Percentiles rank a stretch among this genome's conserved stretches.
These are phyloP conservation scores for Scaptodrosophila lebanonensis DNA, from an alignment of 1,140 invertebrate species.

Conservation along the genomic window DNA sequence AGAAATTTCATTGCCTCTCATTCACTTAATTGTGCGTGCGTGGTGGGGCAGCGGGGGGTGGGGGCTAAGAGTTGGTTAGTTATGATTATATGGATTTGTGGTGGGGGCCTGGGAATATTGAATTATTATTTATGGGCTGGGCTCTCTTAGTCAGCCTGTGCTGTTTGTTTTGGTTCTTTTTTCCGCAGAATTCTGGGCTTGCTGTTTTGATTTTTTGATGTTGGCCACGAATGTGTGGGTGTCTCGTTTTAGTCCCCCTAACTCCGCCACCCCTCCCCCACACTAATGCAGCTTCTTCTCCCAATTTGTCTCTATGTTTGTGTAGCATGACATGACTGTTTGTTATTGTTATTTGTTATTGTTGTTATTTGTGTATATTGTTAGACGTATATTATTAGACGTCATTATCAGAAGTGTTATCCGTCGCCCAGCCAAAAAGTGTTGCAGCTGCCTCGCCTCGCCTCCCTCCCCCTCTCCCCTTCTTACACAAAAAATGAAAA, in stretches of 20 bases:
- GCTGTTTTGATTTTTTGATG: background rate
- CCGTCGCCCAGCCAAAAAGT: conserved; percentile 21
- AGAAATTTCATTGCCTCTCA: conserved; percentile 57
- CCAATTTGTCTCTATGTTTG: conserved; percentile 18
- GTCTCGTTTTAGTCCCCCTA: too few species aligned
- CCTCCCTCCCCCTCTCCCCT: background rate
- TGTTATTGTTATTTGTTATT: conserved; percentile 20
- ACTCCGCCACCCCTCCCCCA: background rate
- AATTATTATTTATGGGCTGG: conserved; percentile 25
- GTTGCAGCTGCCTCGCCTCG: conserved; percentile 16
- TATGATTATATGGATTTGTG: too few species aligned
- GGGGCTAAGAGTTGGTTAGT: too few species aligned
- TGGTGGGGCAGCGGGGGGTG: too few species aligned
- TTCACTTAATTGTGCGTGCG: conserved; percentile 17
- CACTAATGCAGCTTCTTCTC: conserved; percentile 10
- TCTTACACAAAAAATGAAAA: too few species aligned
- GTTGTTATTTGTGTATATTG: conserved; percentile 58
- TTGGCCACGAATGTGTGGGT: too few species aligned
- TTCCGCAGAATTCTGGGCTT: too few species aligned
- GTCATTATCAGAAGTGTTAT: conserved; percentile 72
- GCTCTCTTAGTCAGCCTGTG: conserved; percentile 7
- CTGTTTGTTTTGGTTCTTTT: conserved; percentile 49
- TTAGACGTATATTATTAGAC: conserved; percentile 75
- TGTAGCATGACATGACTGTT: too few species aligned
- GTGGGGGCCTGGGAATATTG: conserved; percentile 14